Conservation (phyloP, 2,113 vertebrate species). For the Erythrolamprus reginae region DNA sequence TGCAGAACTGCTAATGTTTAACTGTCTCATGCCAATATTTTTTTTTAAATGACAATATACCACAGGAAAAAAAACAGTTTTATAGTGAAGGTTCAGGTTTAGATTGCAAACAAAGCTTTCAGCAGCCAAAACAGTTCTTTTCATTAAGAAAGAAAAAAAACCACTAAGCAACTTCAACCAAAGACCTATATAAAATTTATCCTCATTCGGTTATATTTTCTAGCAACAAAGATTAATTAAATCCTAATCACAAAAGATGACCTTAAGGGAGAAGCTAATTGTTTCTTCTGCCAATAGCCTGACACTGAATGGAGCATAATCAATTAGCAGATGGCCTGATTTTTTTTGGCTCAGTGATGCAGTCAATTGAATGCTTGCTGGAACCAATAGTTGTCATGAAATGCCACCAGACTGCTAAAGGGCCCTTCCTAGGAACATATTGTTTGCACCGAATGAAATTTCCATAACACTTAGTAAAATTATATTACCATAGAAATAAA, state of each 20-base stretch:
- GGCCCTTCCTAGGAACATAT: background rate
- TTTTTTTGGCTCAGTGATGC: slow-evolving; percentile 9
- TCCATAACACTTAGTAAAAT: background rate
- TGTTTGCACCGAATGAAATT: background rate
- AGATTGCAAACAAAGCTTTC: background rate
- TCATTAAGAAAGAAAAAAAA: background rate
- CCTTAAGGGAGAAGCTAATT: slow-evolving; percentile 16
- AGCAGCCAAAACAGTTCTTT: background rate
- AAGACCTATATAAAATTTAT: background rate
- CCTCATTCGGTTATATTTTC: slow-evolving; percentile 5
- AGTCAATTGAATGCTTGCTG: slow-evolving; percentile 2
- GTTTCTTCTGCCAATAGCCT: slow-evolving; percentile 15
- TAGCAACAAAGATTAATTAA: slow-evolving; percentile 24
- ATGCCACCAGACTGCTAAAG: background rate
- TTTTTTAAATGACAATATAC: background rate
- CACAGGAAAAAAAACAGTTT: background rate
- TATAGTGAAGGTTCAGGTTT: background rate
- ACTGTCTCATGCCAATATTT: background rate
- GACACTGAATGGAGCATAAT: slow-evolving; percentile 17
- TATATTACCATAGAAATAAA: background rate
- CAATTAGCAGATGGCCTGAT: slow-evolving; percentile 25
- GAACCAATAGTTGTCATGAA: background rate
- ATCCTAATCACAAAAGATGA: slow-evolving; percentile 14
- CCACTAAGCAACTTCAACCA: background rate
- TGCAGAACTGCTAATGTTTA: slow-evolving; percentile 1